A percentile compares a stretch with the other conserved stretches of the same genome.
Conservation (phyloP, 2,113 vertebrate species). For the Phaetusa simplex region DNA sequence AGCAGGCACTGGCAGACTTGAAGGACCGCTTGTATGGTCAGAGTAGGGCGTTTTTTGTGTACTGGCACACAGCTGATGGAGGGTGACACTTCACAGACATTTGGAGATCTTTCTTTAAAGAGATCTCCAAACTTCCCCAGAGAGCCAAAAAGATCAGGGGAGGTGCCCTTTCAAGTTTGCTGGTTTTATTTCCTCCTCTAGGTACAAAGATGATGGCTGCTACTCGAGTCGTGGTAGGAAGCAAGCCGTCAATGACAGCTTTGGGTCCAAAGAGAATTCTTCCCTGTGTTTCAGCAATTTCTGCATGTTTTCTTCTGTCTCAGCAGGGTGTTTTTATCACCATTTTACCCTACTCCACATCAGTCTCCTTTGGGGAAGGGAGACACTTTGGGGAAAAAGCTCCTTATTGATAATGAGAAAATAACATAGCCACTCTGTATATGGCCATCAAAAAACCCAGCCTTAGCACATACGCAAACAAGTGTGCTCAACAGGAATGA, state of each 20-base stretch:
- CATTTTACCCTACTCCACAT: not conserved
- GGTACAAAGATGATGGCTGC: not conserved
- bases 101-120: not conserved
- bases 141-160: not conserved
- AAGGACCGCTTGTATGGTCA: not conserved
- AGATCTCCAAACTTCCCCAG: not conserved
- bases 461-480: not conserved
- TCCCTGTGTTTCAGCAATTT: not conserved
- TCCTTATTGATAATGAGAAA: not conserved
- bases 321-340: not conserved
- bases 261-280: not conserved
- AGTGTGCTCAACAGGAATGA: not conserved
- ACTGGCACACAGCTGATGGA: not conserved
- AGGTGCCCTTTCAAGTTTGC: not conserved
- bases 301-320: not conserved
- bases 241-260: not conserved
- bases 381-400: not conserved
- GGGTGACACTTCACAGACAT: not conserved
- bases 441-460: not conserved
- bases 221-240: not conserved
- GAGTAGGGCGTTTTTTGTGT: not conserved
- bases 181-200: slow-evolving; percentile 2
- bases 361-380: not conserved
- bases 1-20: not conserved
- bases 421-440: not conserved